Base-by-base conservation (phyloP, 1,140 invertebrate species). In the Macrostomum lignano region DNA sequence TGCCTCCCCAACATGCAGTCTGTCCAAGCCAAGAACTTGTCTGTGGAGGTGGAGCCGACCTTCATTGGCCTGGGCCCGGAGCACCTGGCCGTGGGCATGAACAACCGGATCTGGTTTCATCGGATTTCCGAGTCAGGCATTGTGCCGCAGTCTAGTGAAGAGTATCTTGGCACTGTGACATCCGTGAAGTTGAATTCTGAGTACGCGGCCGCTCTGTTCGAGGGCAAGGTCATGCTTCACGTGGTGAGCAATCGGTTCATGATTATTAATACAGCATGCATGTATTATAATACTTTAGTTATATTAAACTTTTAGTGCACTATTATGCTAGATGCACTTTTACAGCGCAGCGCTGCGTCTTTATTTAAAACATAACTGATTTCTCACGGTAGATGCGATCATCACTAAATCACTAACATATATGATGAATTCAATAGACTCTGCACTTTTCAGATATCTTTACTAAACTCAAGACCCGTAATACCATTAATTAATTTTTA, bases 21-120 rank as follows among this genome's bases (percentile, higher is more conserved):
- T 10, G 17, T 35, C 9, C 25, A 31, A 31, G 19, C 14, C 19
- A 28, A 28, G 19, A 17, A 15, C 4, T 28, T 70, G 7, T 49
- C 52, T 28, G 55, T 66, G 21, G 70, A 82, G 38, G 68, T 78
- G 20, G 88, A 96, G 51, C 88, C 88, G 4, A 69, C 68, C 17
- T 68, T 82, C 39, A 53, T 96, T 13, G 72, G 73, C 11, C 59
- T 94, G 30, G 82, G 86, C 11, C 72, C 71, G 1, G 69, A 67
- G 46, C 75, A 91, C 60, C 58, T 88, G 22, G 76, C 73, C 22
- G 72, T 74, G 30, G 78, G 71, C 1, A 69, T 82, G 56, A 94
- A 93, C 45, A 84, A 88, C 45, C 66, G 73, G 40, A 73, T 74
- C 1, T 79, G 81, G 69, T 82, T 84, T 59, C 86, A 82, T 60